Evolutionary conservation across 2,113 vertebrate genomes (phyloP).

Genomic region (Cyphomyrus plagiostoma): DNA sequence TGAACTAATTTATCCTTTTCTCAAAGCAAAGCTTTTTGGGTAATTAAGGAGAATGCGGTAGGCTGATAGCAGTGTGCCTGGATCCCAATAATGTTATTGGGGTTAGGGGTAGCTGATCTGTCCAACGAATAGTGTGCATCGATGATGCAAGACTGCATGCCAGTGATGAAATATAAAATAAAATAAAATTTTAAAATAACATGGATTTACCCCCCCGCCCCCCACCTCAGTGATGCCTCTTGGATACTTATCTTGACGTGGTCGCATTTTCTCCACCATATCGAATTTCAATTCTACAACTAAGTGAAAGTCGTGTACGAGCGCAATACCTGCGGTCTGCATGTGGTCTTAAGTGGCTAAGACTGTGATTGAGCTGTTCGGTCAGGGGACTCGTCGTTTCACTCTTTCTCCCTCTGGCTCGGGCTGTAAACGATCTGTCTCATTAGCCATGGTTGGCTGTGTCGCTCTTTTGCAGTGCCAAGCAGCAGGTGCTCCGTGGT

Average conservation of each 20-base stretch:
- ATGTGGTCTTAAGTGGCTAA: neutral
- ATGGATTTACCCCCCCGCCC: neutral
- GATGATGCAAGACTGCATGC: neutral
- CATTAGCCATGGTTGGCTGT: constrained; percentile 7
- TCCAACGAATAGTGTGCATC: neutral
- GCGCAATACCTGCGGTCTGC: neutral
- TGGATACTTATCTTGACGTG: neutral
- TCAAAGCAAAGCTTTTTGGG: neutral
- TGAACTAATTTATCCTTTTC: constrained; percentile 14
- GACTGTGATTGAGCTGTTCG: neutral
- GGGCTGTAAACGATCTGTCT: constrained; percentile 10
- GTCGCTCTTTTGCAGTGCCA: neutral
- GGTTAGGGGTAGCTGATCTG: neutral
- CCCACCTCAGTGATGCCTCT: neutral
- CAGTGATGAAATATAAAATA: neutral
- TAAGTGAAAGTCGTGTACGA: neutral
- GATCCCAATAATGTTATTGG: neutral
- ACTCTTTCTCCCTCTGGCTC: neutral
- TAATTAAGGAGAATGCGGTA: neutral
- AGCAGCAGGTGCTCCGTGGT: neutral
- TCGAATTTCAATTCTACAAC: neutral
- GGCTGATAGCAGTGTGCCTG: neutral
- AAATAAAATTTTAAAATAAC: neutral
- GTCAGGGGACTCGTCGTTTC: neutral
- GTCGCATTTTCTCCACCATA: neutral